Percentiles rank a stretch among this genome's conserved stretches.
Evolutionary conservation across 92 coral and sea anemone species (phyloP).

Genomic region (Pocillopora grandis): DNA sequence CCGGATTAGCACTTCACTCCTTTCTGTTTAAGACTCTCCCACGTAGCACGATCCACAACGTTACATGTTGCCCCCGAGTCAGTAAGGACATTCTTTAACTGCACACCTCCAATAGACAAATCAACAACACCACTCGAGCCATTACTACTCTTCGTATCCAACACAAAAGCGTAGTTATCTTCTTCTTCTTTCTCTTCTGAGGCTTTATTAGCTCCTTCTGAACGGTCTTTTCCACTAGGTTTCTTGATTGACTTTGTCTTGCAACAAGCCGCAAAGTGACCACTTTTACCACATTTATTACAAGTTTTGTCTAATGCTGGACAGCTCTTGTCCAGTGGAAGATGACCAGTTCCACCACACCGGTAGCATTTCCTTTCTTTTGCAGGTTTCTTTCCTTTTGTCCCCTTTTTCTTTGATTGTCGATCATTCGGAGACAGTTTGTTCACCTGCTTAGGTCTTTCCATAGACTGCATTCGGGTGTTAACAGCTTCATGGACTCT

Average conservation of each 20-base stretch:
- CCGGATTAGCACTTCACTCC: too few species aligned
- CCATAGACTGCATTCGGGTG: slow-evolving; percentile 37
- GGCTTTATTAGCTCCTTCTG: slow-evolving; percentile 32
- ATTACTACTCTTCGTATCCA: too few species aligned
- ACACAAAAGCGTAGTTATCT: too few species aligned
- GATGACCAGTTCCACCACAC: slow-evolving; percentile 46
- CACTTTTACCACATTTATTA: slow-evolving; percentile 25
- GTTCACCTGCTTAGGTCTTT: slow-evolving; percentile 24
- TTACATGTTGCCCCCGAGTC: too few species aligned
- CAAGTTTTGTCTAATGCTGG: slow-evolving; percentile 37
- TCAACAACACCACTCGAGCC: too few species aligned
- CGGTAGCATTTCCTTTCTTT: slow-evolving; percentile 12
- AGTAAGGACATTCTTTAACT: too few species aligned
- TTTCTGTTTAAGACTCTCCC: too few species aligned
- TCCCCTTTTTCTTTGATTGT: slow-evolving; percentile 3
- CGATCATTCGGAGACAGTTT: slow-evolving; percentile 6
- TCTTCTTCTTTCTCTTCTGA: too few species aligned
- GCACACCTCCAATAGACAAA: too few species aligned
- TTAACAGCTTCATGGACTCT: slow-evolving; percentile 58
- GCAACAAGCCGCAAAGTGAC: slow-evolving; percentile 43
- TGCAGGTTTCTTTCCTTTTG: background rate
- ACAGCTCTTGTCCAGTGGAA: slow-evolving; percentile 22
- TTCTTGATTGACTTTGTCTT: slow-evolving; percentile 5
- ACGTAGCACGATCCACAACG: too few species aligned
- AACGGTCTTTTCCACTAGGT: background rate